Percentiles rank a stretch among this genome's conserved stretches.
Conservation (phyloP, 2,888 invertebrate genomes). For the Dimorphilus gyrociliatus region DNA sequence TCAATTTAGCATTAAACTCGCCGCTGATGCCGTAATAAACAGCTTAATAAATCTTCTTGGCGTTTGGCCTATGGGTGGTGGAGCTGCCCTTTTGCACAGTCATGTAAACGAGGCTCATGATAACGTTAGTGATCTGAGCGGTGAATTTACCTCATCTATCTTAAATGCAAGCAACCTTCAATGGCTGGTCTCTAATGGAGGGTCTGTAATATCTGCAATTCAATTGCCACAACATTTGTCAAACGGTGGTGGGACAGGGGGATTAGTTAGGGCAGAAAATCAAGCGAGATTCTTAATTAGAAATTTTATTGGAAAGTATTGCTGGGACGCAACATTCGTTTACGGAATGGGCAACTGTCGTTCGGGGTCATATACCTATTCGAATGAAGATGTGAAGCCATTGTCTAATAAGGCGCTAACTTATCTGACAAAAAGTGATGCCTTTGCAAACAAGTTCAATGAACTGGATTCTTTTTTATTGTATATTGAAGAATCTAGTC, state of each 20-base stretch:
- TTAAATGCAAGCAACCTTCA: conserved; percentile 47
- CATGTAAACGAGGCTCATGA: conserved; percentile 84
- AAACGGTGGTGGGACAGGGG: conserved; percentile 57
- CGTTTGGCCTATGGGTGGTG: conserved; percentile 72
- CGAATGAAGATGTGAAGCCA: no score
- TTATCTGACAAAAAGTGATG: background rate
- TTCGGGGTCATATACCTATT: conserved; percentile 22
- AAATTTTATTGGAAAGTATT: conserved; percentile 80
- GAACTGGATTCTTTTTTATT: conserved; percentile 48
- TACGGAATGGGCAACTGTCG: conserved; percentile 42
- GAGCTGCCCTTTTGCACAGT: conserved; percentile 71
- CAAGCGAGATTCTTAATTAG: conserved; percentile 64
- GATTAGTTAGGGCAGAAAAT: conserved; percentile 59
- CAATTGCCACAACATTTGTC: conserved; percentile 45
- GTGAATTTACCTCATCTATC: conserved; percentile 58
- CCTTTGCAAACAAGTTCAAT: background rate
- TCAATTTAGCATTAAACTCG: no score
- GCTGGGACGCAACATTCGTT: conserved; percentile 85
- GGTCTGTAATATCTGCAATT: background rate
- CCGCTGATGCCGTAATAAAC: no score
- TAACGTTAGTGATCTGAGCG: conserved; percentile 17
- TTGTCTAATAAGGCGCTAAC: no score
- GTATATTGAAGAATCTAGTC: conserved; percentile 77
- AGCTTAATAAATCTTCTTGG: conserved; percentile 80
- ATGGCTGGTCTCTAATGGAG: background rate